phyloP scores from a whole-genome alignment of 1,140 invertebrate species.

The Armadillidium nasatum region DNA sequence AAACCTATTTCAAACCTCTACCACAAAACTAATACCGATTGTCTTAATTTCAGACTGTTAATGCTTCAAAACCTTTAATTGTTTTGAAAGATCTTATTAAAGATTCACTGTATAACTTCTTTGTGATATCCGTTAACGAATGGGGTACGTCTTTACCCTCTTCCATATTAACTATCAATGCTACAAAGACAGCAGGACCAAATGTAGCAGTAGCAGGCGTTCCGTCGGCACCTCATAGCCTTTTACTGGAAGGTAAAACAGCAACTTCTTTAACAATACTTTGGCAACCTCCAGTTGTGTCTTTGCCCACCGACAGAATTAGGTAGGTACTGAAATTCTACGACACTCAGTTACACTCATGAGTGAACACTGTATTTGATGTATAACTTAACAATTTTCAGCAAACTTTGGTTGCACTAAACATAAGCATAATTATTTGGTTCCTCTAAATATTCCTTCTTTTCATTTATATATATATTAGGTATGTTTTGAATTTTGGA shows the following conservation, averaged over 20 bases:
- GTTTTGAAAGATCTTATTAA: constrained; percentile 60
- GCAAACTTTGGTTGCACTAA: too few relatives aligned
- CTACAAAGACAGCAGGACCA: constrained; percentile 53
- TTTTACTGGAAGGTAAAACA: constrained; percentile 56
- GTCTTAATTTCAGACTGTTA: constrained; percentile 58
- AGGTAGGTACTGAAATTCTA: background rate
- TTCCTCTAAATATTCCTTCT: background rate
- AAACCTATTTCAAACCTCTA: too few relatives aligned
- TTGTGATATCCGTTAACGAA: constrained; percentile 66
- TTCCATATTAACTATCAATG: constrained; percentile 67
- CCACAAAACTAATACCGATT: too few relatives aligned
- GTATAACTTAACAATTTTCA: too few relatives aligned
- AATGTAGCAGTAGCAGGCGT: constrained; percentile 49
- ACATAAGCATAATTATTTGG: background rate
- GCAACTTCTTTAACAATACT: constrained; percentile 55
- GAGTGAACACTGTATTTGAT: too few relatives aligned
- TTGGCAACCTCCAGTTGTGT: constrained; percentile 75
- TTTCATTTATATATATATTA: background rate
- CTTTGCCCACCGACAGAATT: constrained; percentile 67
- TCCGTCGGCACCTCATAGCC: constrained; percentile 68
- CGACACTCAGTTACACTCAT: too few relatives aligned
- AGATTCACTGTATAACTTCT: constrained; percentile 66
- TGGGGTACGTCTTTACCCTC: constrained; percentile 71
- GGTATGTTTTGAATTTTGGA: constrained; percentile 35
- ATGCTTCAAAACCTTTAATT: constrained; percentile 59